Evolutionary conservation across 2,797 vertebrate genomes (phyloP).

Genomic region (Zenarchopterus dispar): DNA sequence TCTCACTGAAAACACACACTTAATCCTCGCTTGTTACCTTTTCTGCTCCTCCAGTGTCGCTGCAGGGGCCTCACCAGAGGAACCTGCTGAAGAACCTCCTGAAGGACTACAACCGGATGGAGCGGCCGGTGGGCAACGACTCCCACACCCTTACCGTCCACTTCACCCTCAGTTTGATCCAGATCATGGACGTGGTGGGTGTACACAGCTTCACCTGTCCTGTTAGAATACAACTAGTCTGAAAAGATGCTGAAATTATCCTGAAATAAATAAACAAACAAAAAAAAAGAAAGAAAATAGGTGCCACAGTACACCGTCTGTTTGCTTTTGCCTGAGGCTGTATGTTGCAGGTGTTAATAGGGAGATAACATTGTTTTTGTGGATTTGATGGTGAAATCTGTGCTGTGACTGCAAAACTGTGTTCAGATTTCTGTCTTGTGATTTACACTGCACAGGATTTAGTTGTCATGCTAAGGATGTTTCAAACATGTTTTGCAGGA

Average conservation of each 20-base stretch:
- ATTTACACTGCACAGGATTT: background rate
- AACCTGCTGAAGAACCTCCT: conserved; percentile 93
- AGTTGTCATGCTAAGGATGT: background rate
- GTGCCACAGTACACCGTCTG: too few species aligned
- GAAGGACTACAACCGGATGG: conserved; percentile 96
- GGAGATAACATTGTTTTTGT: too few species aligned
- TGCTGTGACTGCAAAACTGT: too few species aligned
- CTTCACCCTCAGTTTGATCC: conserved; percentile 91
- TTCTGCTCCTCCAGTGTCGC: conserved; percentile 80
- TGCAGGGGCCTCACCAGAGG: conserved; percentile 96
- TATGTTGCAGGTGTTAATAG: too few species aligned
- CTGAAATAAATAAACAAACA: too few species aligned
- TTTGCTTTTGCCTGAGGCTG: too few species aligned
- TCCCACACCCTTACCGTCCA: conserved; percentile 91
- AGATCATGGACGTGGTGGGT: conserved; percentile 98
- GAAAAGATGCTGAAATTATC: background rate
- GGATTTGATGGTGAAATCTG: too few species aligned
- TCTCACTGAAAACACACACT: background rate
- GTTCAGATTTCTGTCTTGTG: background rate
- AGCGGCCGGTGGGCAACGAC: conserved; percentile 94
- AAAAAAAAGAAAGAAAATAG: too few species aligned
- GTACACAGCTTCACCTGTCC: background rate
- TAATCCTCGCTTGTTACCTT: background rate
- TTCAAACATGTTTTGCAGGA: conserved; percentile 72
- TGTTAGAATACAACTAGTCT: background rate